Conservation (phyloP, 1,140 invertebrate genomes). For the Meloidogyne hapla region DNA sequence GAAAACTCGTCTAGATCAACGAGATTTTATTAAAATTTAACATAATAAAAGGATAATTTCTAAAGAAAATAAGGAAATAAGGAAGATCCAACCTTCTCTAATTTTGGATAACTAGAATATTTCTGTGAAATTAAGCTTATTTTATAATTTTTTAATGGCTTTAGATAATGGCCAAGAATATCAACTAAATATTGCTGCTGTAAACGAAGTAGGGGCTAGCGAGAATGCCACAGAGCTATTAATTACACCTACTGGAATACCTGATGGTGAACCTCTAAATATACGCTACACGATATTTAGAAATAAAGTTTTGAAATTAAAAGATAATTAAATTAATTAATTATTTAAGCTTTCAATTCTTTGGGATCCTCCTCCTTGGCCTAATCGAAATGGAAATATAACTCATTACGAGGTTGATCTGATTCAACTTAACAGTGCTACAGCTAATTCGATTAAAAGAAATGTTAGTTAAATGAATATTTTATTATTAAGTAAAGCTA, state of each 20-base stretch:
- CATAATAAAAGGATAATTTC: too few species aligned
- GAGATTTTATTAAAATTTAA: too few species aligned
- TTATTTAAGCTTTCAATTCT: constrained; percentile 69
- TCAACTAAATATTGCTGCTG: constrained; percentile 48
- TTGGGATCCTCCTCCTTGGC: constrained; percentile 83
- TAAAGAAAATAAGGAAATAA: too few species aligned
- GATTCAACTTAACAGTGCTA: constrained; percentile 19
- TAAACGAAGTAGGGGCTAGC: constrained; percentile 50
- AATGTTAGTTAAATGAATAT: constrained; percentile 36
- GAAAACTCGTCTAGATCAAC: too few species aligned
- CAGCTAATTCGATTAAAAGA: constrained; percentile 22
- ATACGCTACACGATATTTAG: constrained; percentile 65
- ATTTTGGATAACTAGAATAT: too few species aligned
- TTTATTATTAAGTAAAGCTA: not conserved
- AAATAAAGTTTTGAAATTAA: constrained; percentile 58
- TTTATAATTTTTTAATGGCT: not conserved
- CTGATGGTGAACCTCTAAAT: constrained; percentile 68
- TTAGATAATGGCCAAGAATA: constrained; percentile 61
- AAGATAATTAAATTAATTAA: not conserved
- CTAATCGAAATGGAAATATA: constrained; percentile 88
- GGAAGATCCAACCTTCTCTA: too few species aligned
- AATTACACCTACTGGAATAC: constrained; percentile 61
- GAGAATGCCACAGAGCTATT: constrained; percentile 59
- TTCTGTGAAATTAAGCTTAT: not conserved
- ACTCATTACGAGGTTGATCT: constrained; percentile 76